phyloP scores from a whole-genome alignment of 2,888 invertebrate species.

The Drosophila multiciliata region DNA sequence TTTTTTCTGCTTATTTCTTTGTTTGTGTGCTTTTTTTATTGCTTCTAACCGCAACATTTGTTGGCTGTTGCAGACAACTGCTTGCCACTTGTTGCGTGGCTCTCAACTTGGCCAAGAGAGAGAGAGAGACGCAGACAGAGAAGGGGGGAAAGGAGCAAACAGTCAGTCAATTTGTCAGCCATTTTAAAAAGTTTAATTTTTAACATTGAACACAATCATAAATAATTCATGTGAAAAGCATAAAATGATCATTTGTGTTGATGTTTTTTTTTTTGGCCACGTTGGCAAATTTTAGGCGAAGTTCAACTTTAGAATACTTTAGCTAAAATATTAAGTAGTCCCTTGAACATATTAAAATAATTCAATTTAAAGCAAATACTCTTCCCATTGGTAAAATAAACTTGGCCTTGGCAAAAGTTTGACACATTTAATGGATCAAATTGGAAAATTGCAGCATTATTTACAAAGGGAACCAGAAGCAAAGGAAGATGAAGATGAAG shows the following conservation, averaged over 20 bases:
- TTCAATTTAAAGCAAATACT: not conserved
- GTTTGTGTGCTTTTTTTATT: conserved; percentile 9
- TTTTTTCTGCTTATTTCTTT: not conserved
- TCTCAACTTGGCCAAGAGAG: conserved; percentile 29
- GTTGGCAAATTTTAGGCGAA: not conserved
- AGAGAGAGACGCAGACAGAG: not conserved
- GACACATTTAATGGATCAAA: conserved; percentile 59
- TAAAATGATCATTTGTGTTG: conserved; percentile 35
- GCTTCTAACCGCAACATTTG: conserved; percentile 46
- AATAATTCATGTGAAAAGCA: conserved; percentile 55
- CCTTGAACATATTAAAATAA: not conserved
- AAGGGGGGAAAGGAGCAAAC: not conserved
- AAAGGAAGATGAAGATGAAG: conserved; percentile 11
- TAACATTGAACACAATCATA: conserved; percentile 52
- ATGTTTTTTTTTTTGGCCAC: conserved; percentile 4
- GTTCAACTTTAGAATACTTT: conserved; percentile 8
- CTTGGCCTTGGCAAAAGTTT: not conserved
- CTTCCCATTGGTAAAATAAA: not conserved
- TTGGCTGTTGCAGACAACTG: conserved; percentile 34
- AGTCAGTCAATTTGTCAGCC: conserved; percentile 20
- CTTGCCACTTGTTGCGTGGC: conserved; percentile 64
- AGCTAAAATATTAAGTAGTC: not conserved
- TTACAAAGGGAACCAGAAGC: conserved; percentile 24
- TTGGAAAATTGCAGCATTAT: conserved; percentile 75
- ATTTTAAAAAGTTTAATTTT: conserved; percentile 36